Base-by-base conservation (phyloP, 1,140 invertebrate genomes). In the Cydia fagiglandana region DNA sequence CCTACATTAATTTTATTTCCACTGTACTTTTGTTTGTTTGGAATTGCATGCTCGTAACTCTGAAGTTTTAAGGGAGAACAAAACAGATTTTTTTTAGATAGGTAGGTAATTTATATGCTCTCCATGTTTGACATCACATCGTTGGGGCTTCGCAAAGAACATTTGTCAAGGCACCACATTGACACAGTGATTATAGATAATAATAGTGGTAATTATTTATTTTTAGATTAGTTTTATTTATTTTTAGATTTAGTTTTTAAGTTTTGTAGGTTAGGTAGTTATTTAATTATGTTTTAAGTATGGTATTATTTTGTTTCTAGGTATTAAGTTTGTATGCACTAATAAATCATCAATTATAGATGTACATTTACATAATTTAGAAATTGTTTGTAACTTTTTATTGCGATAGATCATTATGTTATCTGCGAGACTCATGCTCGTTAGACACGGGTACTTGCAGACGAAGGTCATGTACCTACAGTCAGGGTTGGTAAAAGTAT, bases 51-150 rank as follows among this genome's bases (percentile, higher is more conserved):
- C 38, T 41, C 9, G 24, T 13, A 66, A 66, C 3, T 66, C 4
- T 66, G 64, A 68, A 30, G 10, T 24, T 24, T 24, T 38, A 24
- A 68, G 64, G 30, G 30, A 38, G 6, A 38, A 4, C 30, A 13
- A 68, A 68, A 68, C 64, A 68, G 64, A 38, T 70, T 70, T 70
- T 68, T 70, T 70, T 24, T n/a, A n/a, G n/a, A n/a, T n/a, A 45
- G 34, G 45, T 34, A 80, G 80, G 80, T 85, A 79, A 84, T 88
- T 86, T 86, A 87, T 83, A 88, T 86, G 84, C 82, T 81, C 79
- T 77, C 82, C 81, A 81, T 74, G 80, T 83, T 83, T 80, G 79
- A 81, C 83, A 82, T 81, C 80, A 83, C 77, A 80, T 86, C 83
- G 79, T 78, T 77, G 78, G 77, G 81, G 81, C 83, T 83, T 78